Base-by-base conservation (phyloP, 1,140 invertebrate species). In the Fopius arisanus region DNA sequence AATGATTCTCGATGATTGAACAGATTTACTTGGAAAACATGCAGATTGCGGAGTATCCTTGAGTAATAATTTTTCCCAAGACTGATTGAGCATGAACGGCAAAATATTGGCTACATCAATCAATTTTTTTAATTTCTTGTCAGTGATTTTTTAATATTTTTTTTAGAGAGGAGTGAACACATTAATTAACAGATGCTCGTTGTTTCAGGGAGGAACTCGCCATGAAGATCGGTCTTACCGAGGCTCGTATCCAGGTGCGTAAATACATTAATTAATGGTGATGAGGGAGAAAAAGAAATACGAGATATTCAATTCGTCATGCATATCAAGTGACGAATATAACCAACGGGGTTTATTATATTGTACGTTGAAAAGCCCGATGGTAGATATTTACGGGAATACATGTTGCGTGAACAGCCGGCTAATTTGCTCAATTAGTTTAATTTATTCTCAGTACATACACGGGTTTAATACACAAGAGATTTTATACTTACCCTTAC, bases 191-290 rank as follows among this genome's bases (percentile, higher is more conserved):
- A 81, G 72, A 74, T 76, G 68, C 78, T 81, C 84, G 70, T 62
- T 78, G 81, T 94, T 94, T 75, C 92, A 96, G 98, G 84, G 98
- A 99, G 88, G 97, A 99, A 87, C 90, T 99, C 65, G 98, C 98
- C 21, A 96, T 98, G 93, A 97, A 98, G 87, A 97, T 99, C 81
- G 96, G 97, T 81, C 89, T 99, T 75, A 99, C 97, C 31, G 98
- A 99, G 91, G 97, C 97, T 23, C 90, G 98, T 84, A 98, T 99
- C 87, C 98, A 99, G 93, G 98, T 99, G 90, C 92, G 88, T 83
- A 70, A 70, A 70, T 70, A 19, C 48, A 51, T 51, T 48, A 26
- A 69, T 37, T 70, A 70, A 51, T 21, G n/a, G n/a, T n/a, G 6
- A 70, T 23, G 31, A n/a, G 33, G 3, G 16, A 40, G 0, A 28